A percentile compares a stretch with the other conserved stretches of the same genome.
Conservation (phyloP, 2,113 vertebrate genomes). For the Trogon surrucura region DNA sequence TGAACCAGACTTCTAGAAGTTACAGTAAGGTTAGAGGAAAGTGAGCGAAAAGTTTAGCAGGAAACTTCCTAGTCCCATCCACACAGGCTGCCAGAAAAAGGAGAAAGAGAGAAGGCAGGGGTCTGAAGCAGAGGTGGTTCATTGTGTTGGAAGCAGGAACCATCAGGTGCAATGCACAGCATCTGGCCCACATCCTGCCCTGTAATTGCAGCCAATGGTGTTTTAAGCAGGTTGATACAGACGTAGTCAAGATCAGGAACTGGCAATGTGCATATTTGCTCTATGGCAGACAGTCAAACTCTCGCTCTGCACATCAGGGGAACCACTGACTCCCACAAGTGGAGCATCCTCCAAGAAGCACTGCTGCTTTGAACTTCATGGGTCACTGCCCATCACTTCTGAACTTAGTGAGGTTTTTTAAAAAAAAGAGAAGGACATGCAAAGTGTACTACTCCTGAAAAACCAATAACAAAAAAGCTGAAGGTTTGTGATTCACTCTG, state of each 20-base stretch:
- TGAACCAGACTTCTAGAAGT: neutral
- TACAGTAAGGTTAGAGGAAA: neutral
- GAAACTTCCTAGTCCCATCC: neutral
- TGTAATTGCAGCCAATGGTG: neutral
- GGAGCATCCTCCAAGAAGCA: neutral
- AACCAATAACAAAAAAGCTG: neutral
- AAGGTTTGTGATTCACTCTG: neutral
- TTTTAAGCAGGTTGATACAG: neutral
- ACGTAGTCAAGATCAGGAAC: neutral
- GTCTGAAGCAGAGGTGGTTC: neutral
- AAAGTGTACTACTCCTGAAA: neutral
- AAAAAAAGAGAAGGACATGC: neutral
- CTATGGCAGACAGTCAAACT: neutral
- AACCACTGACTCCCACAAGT: neutral
- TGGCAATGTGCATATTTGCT: neutral
- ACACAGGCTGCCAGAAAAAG: neutral
- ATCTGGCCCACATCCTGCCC: neutral
- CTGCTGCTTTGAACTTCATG: neutral
- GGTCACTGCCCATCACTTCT: neutral
- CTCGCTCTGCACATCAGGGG: neutral
- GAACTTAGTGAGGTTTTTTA: neutral
- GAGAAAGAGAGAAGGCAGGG: neutral
- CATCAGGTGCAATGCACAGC: neutral
- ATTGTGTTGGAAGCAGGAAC: neutral
- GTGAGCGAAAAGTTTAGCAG: neutral